A percentile compares a stretch with the other conserved stretches of the same genome.
phyloP scores from a whole-genome alignment of 2,797 vertebrate species.

The Kryptopterus vitreolus region DNA sequence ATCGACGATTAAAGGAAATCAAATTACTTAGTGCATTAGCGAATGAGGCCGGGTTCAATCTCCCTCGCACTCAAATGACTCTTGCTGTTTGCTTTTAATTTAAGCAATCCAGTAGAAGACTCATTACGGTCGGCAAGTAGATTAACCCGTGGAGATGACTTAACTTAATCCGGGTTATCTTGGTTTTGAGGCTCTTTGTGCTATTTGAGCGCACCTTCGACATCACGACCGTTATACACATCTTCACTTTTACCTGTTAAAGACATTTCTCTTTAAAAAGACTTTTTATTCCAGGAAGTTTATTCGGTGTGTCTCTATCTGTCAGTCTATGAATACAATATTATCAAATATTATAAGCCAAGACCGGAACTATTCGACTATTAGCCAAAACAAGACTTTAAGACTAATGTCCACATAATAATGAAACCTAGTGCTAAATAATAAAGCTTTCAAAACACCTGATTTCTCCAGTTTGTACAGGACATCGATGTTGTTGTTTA shows the following conservation, averaged over 20 bases:
- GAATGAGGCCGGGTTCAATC: conserved; percentile 63
- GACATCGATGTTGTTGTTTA: too few species aligned
- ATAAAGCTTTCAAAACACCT: too few species aligned
- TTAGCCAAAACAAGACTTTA: background rate
- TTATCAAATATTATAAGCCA: too few species aligned
- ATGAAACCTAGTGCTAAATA: background rate
- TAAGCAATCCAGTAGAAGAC: conserved; percentile 78
- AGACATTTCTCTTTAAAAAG: too few species aligned
- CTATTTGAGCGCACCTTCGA: conserved; percentile 58
- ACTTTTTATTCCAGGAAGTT: background rate
- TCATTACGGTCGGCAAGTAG: conserved; percentile 73
- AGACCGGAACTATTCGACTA: background rate
- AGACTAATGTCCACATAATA: background rate
- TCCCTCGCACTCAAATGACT: conserved; percentile 68
- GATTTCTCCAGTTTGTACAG: too few species aligned
- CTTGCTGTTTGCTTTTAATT: conserved; percentile 81
- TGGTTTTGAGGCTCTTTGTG: conserved; percentile 70
- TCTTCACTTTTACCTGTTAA: too few species aligned
- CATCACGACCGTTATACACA: too few species aligned
- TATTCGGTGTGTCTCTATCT: too few species aligned
- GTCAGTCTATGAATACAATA: too few species aligned
- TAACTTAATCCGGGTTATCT: conserved; percentile 75
- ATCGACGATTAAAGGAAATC: conserved; percentile 63
- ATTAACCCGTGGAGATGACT: conserved; percentile 75
- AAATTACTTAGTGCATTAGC: conserved; percentile 77